Evolutionary conservation across 2,797 vertebrate species (phyloP).

Genomic region (Spatula versicolor): DNA sequence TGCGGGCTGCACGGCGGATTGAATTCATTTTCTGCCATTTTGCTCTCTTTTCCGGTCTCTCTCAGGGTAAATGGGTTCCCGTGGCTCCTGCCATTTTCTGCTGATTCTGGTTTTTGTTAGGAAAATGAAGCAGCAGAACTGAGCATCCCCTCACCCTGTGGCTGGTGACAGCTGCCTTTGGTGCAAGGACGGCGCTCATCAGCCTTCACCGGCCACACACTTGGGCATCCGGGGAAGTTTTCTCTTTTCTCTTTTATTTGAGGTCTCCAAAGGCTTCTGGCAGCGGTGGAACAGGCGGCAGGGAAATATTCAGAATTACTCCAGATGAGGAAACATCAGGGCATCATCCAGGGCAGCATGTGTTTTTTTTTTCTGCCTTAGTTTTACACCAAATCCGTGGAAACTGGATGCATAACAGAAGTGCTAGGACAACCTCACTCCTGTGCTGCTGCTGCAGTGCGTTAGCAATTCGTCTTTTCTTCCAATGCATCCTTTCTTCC

Average conservation of each 20-base stretch:
- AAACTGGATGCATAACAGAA: slow-evolving; percentile 40
- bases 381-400: slow-evolving; percentile 21
- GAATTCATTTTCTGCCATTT: slow-evolving; percentile 12
- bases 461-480: slow-evolving; percentile 28
- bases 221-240: neutral
- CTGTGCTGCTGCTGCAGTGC: neutral
- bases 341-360: neutral
- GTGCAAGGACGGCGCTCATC: fast-evolving
- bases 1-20: neutral
- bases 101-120: neutral
- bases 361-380: neutral
- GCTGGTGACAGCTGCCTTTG: fast-evolving
- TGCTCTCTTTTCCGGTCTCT: neutral
- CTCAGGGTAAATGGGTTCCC: neutral
- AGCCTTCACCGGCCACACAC: fast-evolving
- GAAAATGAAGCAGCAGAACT: neutral
- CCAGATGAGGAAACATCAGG: neutral
- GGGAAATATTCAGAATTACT: neutral
- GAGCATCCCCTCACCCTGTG: neutral
- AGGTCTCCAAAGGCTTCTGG: neutral
- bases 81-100: neutral
- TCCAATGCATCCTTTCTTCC: slow-evolving; percentile 21
- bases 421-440: neutral
- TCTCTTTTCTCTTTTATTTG: neutral
- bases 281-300: no score